Evolutionary conservation across 2,888 invertebrate genomes (phyloP).

Genomic region (Folsomia manolachei): DNA sequence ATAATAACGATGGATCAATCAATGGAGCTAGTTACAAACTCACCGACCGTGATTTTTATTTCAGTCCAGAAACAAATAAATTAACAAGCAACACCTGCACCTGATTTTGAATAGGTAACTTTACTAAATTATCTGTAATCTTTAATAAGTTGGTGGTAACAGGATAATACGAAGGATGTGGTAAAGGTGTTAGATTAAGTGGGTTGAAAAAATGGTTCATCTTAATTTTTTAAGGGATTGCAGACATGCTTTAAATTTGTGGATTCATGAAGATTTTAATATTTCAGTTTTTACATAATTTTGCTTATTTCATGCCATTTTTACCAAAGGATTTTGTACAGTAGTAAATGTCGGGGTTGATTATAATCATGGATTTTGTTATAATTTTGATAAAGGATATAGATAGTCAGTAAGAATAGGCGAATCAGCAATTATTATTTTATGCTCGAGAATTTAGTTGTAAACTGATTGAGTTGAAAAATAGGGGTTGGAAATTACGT

Average conservation of each 20-base stretch:
- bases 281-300: not conserved
- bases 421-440: not conserved
- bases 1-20: not conserved
- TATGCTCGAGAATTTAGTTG: not conserved
- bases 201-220: not conserved
- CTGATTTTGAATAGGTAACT: not conserved
- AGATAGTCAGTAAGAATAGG: not conserved
- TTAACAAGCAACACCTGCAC: not conserved
- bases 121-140: not conserved
- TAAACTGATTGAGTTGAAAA: not conserved
- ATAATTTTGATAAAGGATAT: not conserved
- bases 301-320: not conserved
- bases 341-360: not conserved
- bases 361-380: not conserved
- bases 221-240: not conserved
- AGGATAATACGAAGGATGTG: too few species aligned
- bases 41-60: not conserved
- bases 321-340: slow-evolving; percentile 13
- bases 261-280: not conserved
- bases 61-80: not conserved
- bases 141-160: too few species aligned
- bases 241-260: not conserved
- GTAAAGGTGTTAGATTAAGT: not conserved
- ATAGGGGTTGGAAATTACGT: not conserved
- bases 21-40: not conserved